Evolutionary conservation across 2,797 vertebrate genomes (phyloP).

Genomic region (Anguilla marmorata): DNA sequence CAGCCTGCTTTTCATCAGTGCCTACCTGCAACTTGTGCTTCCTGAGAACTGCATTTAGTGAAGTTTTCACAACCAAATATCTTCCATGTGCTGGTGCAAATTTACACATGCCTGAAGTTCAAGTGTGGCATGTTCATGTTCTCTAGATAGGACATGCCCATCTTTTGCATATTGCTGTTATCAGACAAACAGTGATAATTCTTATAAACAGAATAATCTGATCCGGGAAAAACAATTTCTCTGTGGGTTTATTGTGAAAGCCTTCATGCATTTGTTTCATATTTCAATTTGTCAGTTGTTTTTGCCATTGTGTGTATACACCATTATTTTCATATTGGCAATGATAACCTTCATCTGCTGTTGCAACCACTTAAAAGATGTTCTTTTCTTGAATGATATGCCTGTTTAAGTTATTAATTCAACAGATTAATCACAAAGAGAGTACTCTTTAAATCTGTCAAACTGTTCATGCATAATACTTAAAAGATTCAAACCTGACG

Average conservation of each 20-base stretch:
- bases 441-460: slow-evolving; percentile 25
- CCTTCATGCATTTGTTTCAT: neutral
- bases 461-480: slow-evolving; percentile 10
- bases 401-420: slow-evolving; percentile 10
- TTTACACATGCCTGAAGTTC: neutral
- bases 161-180: slow-evolving; percentile 15
- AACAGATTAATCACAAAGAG: slow-evolving; percentile 1
- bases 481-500: slow-evolving; percentile 16
- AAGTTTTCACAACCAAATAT: neutral
- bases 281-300: slow-evolving; percentile 13
- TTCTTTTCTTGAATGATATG: slow-evolving; percentile 4
- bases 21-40: slow-evolving; percentile 16
- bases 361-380: neutral
- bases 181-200: neutral
- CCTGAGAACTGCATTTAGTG: neutral
- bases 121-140: neutral
- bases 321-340: neutral
- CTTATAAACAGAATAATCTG: slow-evolving; percentile 1
- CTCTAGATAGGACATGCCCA: slow-evolving; percentile 5
- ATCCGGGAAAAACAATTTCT: neutral
- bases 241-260: slow-evolving; percentile 6
- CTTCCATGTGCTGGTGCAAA: neutral
- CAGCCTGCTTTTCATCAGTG: slow-evolving; percentile 9
- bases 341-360: neutral
- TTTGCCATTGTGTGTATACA: neutral